phyloP scores from a whole-genome alignment of 2,888 invertebrate species.

The Sinopyrophorus schimmeli region DNA sequence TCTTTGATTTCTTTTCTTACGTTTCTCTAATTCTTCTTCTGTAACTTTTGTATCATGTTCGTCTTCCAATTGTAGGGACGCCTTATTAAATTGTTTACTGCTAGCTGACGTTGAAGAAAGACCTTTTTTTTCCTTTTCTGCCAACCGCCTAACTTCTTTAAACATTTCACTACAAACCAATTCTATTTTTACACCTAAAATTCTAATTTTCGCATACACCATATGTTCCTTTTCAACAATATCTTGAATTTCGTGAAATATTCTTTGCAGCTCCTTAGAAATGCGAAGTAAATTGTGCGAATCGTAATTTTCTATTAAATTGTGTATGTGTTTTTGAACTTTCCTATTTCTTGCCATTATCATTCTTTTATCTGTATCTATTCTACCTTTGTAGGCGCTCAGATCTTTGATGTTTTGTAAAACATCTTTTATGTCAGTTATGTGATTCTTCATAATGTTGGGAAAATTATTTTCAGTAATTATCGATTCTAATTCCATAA shows the following conservation, averaged over 20 bases:
- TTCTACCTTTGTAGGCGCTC: conserved; percentile 41
- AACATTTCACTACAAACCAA: conserved; percentile 40
- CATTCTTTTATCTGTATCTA: conserved; percentile 43
- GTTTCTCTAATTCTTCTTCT: conserved; percentile 32
- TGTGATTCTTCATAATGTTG: conserved; percentile 37
- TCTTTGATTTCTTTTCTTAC: conserved; percentile 47
- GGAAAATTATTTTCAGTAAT: conserved; percentile 34
- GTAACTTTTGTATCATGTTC: conserved; percentile 20
- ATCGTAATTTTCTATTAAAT: conserved; percentile 12
- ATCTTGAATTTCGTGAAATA: conserved; percentile 36
- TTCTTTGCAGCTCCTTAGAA: conserved; percentile 39
- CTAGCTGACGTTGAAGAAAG: no score
- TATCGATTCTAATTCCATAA: conserved; percentile 38
- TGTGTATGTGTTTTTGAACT: conserved; percentile 40
- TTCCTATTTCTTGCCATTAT: conserved; percentile 43
- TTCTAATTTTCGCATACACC: conserved; percentile 30
- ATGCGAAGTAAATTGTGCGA: conserved; percentile 16
- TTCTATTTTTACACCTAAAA: conserved; percentile 40
- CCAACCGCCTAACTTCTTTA: conserved; percentile 31
- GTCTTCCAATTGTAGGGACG: neutral
- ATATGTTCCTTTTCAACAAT: conserved; percentile 6
- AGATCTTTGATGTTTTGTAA: conserved; percentile 41
- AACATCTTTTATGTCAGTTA: conserved; percentile 41
- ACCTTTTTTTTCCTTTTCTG: conserved; percentile 19
- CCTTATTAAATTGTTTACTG: no score